phyloP scores from a whole-genome alignment of 2,888 invertebrate species.

The Onchidella celtica region DNA sequence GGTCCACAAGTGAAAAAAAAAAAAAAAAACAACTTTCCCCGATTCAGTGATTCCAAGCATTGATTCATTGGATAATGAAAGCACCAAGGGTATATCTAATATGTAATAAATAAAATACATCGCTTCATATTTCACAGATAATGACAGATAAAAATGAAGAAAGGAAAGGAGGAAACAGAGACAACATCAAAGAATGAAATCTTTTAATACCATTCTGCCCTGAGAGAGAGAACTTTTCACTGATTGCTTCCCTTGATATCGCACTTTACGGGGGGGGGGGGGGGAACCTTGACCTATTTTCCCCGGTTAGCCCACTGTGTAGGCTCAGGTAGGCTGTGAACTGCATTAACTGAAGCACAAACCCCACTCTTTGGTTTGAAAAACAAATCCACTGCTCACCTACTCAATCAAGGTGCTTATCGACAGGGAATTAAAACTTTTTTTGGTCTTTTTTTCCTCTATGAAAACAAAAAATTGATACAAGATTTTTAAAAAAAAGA shows the following conservation, averaged over 20 bases:
- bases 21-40: neutral
- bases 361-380: neutral
- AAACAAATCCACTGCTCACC: too few relatives aligned
- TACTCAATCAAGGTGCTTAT: too few relatives aligned
- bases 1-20: constrained; percentile 19
- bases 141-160: constrained; percentile 3
- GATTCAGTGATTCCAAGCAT: constrained; percentile 7
- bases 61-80: constrained; percentile 35
- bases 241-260: neutral
- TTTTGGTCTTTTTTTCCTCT: too few relatives aligned
- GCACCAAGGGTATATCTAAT: constrained; percentile 49
- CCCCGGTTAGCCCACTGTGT: neutral
- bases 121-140: constrained; percentile 28
- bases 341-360: too few relatives aligned
- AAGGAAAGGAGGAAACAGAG: neutral
- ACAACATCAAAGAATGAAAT: neutral
- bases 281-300: constrained; percentile 23
- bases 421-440: too few relatives aligned
- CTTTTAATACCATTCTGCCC: neutral
- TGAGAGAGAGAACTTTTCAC: neutral
- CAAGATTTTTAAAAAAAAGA: too few relatives aligned
- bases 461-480: too few relatives aligned
- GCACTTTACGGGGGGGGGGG: too few relatives aligned
- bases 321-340: too few relatives aligned
- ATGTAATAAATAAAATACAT: constrained; percentile 42